These are phyloP conservation scores for Lepidocolaptes lacrymiger DNA, from an alignment of 2,797 vertebrate genomes.

Conservation along the genomic window DNA sequence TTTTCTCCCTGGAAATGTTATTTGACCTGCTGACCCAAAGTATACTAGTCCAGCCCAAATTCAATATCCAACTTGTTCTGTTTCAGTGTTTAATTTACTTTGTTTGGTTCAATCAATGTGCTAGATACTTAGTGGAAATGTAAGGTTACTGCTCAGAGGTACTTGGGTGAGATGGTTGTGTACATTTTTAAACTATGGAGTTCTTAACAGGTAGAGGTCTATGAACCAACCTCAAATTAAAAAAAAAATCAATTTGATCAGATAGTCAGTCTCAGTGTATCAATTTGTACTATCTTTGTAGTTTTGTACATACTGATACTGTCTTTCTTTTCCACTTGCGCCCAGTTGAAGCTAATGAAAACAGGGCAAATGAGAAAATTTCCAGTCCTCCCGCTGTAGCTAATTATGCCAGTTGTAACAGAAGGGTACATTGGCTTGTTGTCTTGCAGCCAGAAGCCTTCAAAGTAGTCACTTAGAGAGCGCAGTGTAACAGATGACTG, in stretches of 20 bases:
- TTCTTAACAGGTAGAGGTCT: background rate
- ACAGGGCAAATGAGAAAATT: background rate
- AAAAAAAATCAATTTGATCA: background rate
- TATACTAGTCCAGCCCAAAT: background rate
- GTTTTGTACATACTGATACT: background rate
- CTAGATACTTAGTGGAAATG: background rate
- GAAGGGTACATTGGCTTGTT: background rate
- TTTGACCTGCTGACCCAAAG: background rate
- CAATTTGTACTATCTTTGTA: background rate
- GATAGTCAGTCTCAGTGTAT: background rate
- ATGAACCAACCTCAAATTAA: background rate
- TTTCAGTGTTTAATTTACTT: background rate
- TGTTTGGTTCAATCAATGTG: background rate
- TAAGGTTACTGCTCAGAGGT: background rate
- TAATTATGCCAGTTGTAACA: background rate
- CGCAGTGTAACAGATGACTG: background rate
- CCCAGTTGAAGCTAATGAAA: background rate
- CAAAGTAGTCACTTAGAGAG: background rate
- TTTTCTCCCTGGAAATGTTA: background rate
- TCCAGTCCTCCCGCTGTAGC: background rate
- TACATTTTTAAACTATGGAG: background rate
- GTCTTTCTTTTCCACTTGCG: background rate
- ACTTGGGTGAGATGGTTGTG: background rate
- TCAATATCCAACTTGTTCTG: background rate
- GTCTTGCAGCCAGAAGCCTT: conserved; percentile 1